A percentile compares a stretch with the other conserved stretches of the same genome.
These are phyloP conservation scores for Drosophila nikananu DNA, from an alignment of 1,140 invertebrate species.

Conservation along the genomic window DNA sequence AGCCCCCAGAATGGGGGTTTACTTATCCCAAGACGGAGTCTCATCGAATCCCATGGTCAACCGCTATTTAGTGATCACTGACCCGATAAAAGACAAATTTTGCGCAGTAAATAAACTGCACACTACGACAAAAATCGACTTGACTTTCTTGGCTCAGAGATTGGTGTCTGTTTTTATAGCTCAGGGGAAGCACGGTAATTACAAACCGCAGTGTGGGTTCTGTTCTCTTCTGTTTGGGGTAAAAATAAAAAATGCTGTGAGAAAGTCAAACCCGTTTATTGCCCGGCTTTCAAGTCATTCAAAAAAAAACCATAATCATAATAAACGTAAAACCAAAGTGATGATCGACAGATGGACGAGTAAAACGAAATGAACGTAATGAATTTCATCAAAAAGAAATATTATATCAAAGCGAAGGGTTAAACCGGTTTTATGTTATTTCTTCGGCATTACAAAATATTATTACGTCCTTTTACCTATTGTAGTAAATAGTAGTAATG, in stretches of 20 bases:
- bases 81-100: conserved; percentile 36
- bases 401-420: background rate
- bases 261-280: conserved; percentile 37
- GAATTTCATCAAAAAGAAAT: conserved; percentile 21
- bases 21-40: conserved; percentile 3
- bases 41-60: conserved; percentile 21
- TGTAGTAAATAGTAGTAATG: background rate
- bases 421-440: background rate
- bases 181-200: conserved; percentile 23
- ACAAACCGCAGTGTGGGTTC: conserved; percentile 5
- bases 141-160: background rate
- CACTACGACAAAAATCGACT: conserved; percentile 1
- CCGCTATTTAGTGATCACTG: conserved; percentile 49
- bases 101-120: conserved; percentile 43
- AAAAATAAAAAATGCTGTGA: conserved; percentile 5
- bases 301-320: conserved; percentile 1
- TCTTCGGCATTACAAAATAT: background rate
- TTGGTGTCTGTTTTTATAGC: conserved; percentile 3
- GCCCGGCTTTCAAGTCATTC: conserved; percentile 4
- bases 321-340: background rate
- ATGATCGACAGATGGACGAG: background rate
- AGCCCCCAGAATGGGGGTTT: conserved; percentile 35
- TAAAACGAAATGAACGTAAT: conserved; percentile 16
- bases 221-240: conserved; percentile 9
- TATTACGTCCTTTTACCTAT: background rate